Base-by-base conservation (phyloP, 2,797 vertebrate genomes). In the Phataginus tricuspis region DNA sequence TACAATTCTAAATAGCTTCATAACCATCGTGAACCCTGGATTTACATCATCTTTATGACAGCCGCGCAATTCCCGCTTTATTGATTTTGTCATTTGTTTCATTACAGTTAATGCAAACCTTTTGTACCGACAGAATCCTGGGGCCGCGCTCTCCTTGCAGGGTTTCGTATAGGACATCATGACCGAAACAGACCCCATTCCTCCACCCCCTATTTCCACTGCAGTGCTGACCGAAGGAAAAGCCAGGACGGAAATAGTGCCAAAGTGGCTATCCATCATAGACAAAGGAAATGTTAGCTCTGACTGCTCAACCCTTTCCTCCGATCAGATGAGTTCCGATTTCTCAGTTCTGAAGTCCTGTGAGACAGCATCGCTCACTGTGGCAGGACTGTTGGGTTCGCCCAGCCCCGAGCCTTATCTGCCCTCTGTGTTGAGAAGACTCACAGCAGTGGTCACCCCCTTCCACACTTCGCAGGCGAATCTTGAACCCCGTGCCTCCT, bases 51-150 rank as follows among this genome's bases (percentile, higher is more conserved):
- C 98, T 98, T 98, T 98, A 98, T 98, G 98, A 98, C 98, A 98
- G 98, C 97, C 98, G 49, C 97, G 94, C 98, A 97, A 98, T 98
- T 98, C 98, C 97, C 96, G 80, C 98, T 98, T 98, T 99, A 99
- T 99, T 98, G 99, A 99, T 99, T 99, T 99, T 99, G 98, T 99
- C 98, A 98, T 99, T 98, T 98, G 98, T 98, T 98, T 99, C 98
- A 98, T 98, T 99, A 98, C 97, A 94, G 98, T 98, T 99, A 99
- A 99, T 98, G 98, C 98, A 98, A 98, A 98, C 98, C 98, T 98
- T 99, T 99, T 98, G 98, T 98, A 96, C 63, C 90, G 98, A 98
- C 90, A 97, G 98, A 95, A 97, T 98, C 98, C 97, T 42, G 77
- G 96, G 69, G 96, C 98, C 80, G 55, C 39, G 83, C 96, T 98